Conservation (phyloP, 2,888 invertebrate species). For the Tethea ocularis region DNA sequence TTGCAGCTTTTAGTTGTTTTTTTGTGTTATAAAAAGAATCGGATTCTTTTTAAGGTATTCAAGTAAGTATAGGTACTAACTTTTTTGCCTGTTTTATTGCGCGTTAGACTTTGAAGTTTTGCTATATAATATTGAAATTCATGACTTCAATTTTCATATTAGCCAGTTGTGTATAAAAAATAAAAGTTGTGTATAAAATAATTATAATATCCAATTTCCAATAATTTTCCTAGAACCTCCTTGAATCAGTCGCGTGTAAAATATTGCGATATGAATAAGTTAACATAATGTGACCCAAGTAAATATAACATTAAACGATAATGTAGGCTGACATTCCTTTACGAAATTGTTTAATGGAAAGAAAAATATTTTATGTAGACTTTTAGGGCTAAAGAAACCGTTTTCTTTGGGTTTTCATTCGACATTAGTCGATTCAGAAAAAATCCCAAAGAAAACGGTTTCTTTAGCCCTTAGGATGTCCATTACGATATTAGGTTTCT, state of each 20-base stretch:
- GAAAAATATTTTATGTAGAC: not conserved
- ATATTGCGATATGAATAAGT: not conserved
- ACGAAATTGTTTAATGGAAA: not conserved
- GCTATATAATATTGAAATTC: not conserved
- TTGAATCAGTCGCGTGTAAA: not conserved
- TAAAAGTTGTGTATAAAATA: not conserved
- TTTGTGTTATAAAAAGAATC: not conserved
- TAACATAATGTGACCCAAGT: slow-evolving; percentile 4
- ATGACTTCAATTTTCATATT: no score
- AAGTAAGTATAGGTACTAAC: not conserved
- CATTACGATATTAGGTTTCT: no score
- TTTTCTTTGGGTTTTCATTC: slow-evolving; percentile 5
- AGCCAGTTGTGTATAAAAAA: no score
- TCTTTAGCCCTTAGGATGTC: not conserved
- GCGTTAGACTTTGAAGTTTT: not conserved
- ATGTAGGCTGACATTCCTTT: not conserved
- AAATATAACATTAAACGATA: slow-evolving; percentile 2
- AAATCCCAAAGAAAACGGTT: slow-evolving; percentile 14
- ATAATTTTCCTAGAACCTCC: not conserved
- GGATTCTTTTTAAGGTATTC: not conserved
- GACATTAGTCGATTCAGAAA: slow-evolving; percentile 22
- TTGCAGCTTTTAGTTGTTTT: not conserved
- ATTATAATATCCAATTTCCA: not conserved
- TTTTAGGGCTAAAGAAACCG: not conserved
- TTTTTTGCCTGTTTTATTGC: not conserved